Evolutionary conservation across 2,113 vertebrate genomes (phyloP), one percentile per base, ranked within the genome.

Genomic region (Phylloscopus whistleri): DNA sequence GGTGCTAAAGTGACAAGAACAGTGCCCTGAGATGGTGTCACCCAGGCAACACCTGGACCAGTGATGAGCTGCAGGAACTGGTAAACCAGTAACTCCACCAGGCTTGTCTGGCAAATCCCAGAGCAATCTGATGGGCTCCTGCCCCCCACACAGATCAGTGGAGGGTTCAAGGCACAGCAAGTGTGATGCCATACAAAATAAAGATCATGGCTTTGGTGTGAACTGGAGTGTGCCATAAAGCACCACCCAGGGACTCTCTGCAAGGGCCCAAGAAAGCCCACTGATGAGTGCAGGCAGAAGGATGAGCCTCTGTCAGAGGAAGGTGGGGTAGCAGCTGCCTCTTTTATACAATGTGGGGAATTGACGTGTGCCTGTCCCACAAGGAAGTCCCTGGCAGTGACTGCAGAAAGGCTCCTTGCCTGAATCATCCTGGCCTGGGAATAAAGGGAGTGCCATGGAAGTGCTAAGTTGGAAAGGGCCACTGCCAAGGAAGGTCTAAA

Each of bases 331-430:
- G 67, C 41, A 46, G 33, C 56, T 58, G 27, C 28, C 13, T 55
- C 43, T 53, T 48, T 28, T 31, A 33, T 39, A 49, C 46, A 35
- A 10, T 1, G 8, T 24, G 3, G 41, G 33, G 46, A 41, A 58
- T 7, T 19, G 43, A 8, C 0, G 0, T 4, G 4, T 35, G 41
- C 33, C 24, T 5, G 0, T 46, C 24, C 6, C 2, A 56, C 16
- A 17, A 55, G 52, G 72, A 44, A 49, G 68, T 22, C 41, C 22
- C 37, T 6, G 1, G 28, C 8, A 8, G 24, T 31, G 60, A 19
- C 3, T 31, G 39, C 77, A 87, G 31, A 55, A 64, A 69, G 35
- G 52, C 33, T 83, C 51, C 18, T 75, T 7, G 1, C 16, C 43
- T 63, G 73, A 51, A 9, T 70, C 5, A 5, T 49, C n/a, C 27